A percentile compares a stretch with the other conserved stretches of the same genome.
Evolutionary conservation across 1,140 invertebrate species (phyloP).

Genomic region (Pteromalus puparum): DNA sequence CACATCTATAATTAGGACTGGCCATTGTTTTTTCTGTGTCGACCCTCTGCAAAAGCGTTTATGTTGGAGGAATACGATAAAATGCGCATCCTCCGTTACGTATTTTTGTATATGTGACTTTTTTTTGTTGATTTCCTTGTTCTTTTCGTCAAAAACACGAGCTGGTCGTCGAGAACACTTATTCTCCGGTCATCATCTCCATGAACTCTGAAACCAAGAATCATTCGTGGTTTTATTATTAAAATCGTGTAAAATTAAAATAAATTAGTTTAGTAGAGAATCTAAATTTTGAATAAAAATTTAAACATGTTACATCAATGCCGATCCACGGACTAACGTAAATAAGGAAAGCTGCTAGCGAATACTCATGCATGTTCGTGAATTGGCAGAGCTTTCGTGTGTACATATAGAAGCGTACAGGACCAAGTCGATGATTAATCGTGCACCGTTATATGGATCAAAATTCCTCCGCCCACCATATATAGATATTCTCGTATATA

Average conservation of each 20-base stretch:
- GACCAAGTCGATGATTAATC: too few species aligned
- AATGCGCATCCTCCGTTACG: neutral
- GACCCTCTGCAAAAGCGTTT: constrained; percentile 50
- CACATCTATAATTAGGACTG: constrained; percentile 43
- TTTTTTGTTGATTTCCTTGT: constrained; percentile 24
- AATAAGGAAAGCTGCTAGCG: neutral
- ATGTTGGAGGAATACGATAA: constrained; percentile 18
- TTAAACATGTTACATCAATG: too few species aligned
- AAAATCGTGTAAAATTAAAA: too few species aligned
- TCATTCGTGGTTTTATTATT: too few species aligned
- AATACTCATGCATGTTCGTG: neutral
- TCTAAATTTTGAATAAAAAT: too few species aligned
- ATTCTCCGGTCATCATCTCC: constrained; percentile 97
- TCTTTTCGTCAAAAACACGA: constrained; percentile 37
- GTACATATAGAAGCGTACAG: too few species aligned
- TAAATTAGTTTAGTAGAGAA: too few species aligned
- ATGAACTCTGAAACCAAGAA: constrained; percentile 89
- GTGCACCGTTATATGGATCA: too few species aligned
- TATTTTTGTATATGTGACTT: constrained; percentile 20
- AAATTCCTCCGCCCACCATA: too few species aligned
- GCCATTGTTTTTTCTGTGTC: constrained; percentile 42
- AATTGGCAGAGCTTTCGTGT: neutral
- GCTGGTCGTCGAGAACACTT: constrained; percentile 67
- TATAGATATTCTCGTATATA: too few species aligned
- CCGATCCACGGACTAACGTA: neutral